Evolutionary conservation across 2,888 invertebrate genomes (phyloP).

Genomic region (Lasiommata megera): DNA sequence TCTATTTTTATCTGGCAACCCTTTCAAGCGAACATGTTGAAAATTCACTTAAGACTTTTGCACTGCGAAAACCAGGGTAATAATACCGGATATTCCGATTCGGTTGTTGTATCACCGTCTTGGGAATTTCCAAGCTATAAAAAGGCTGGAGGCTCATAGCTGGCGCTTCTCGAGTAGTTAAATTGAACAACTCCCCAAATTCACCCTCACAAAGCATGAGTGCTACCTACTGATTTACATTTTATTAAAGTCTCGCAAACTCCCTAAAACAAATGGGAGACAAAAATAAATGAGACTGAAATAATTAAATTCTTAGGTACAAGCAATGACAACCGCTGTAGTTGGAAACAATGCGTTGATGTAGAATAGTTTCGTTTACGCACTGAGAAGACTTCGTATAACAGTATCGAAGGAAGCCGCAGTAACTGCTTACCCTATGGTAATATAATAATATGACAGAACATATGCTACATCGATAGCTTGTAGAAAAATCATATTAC

Average conservation of each 20-base stretch:
- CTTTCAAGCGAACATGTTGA: not conserved
- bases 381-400: too few relatives aligned
- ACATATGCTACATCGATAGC: too few relatives aligned
- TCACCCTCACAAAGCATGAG: conserved; percentile 37
- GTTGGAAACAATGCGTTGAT: too few relatives aligned
- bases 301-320: too few relatives aligned
- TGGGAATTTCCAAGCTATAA: conserved; percentile 38
- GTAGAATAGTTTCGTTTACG: too few relatives aligned
- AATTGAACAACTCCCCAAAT: conserved; percentile 56
- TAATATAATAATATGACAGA: too few relatives aligned
- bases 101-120: conserved; percentile 16
- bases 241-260: conserved; percentile 38
- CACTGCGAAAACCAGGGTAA: conserved; percentile 1
- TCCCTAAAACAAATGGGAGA: too few relatives aligned
- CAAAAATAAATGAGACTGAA: too few relatives aligned
- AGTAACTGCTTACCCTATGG: too few relatives aligned
- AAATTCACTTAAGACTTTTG: conserved; percentile 9
- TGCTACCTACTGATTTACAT: conserved; percentile 43
- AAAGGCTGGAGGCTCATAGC: conserved; percentile 33
- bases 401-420: too few relatives aligned
- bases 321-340: too few relatives aligned
- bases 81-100: conserved; percentile 16
- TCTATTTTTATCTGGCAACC: not conserved
- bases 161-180: conserved; percentile 47
- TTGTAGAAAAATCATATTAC: too few relatives aligned